A percentile compares a stretch with the other conserved stretches of the same genome.
Evolutionary conservation across 2,113 vertebrate genomes (phyloP).

Genomic region (Lycocorax pyrrhopterus): DNA sequence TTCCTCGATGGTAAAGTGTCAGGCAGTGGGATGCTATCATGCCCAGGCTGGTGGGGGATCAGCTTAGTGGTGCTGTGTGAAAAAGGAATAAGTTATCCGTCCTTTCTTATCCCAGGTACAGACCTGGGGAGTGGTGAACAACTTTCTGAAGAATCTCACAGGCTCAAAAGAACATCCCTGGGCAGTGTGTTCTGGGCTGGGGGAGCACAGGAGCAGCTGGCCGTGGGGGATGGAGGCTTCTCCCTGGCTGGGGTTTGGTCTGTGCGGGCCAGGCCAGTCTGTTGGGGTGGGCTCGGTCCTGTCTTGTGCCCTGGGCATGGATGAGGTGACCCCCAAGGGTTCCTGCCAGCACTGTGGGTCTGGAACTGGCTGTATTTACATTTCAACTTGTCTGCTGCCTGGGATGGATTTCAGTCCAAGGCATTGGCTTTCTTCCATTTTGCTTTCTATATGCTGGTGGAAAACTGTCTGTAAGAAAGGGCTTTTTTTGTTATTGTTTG

Average conservation of each 20-base stretch:
- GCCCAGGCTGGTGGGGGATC: not conserved
- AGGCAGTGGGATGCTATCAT: no score
- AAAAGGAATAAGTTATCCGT: rapidly evolving
- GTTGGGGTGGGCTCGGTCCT: not conserved
- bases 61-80: not conserved
- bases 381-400: not conserved
- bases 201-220: not conserved
- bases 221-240: not conserved
- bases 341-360: not conserved
- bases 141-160: not conserved
- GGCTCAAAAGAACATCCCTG: not conserved
- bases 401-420: not conserved
- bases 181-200: not conserved
- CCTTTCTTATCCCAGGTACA: not conserved
- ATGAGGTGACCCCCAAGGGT: not conserved
- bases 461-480: not conserved
- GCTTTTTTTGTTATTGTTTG: not conserved
- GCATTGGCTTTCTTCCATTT: not conserved
- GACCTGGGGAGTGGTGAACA: not conserved
- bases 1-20: rapidly evolving
- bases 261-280: rapidly evolving
- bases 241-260: not conserved
- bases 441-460: not conserved
- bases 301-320: not conserved
- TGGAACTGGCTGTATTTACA: not conserved